phyloP scores from a whole-genome alignment of 1,140 invertebrate species.

The Gonatopus flavifemur region DNA sequence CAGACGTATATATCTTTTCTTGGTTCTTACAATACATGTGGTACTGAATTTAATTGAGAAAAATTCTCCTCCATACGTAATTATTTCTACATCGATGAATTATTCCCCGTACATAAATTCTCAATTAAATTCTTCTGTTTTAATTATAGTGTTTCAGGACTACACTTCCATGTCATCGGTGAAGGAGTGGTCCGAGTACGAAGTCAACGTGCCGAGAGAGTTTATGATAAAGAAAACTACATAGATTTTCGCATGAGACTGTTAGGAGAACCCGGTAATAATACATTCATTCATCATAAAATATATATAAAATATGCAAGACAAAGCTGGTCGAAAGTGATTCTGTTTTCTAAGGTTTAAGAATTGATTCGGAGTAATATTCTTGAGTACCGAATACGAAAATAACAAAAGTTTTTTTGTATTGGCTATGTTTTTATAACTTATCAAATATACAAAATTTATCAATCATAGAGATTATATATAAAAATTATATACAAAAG shows the following conservation, averaged over 20 bases:
- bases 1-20: too few species aligned
- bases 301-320: background rate
- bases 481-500: too few species aligned
- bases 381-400: too few species aligned
- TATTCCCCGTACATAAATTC: too few species aligned
- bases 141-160: slow-evolving; percentile 63
- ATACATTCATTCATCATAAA: slow-evolving; percentile 5
- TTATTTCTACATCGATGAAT: too few species aligned
- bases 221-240: slow-evolving; percentile 91
- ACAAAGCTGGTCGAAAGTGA: background rate
- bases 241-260: slow-evolving; percentile 93
- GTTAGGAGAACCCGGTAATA: slow-evolving; percentile 83
- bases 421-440: background rate
- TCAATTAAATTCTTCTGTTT: slow-evolving; percentile 11
- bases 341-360: too few species aligned
- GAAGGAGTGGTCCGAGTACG: slow-evolving; percentile 85
- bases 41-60: too few species aligned
- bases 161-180: slow-evolving; percentile 92
- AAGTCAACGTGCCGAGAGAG: slow-evolving; percentile 76
- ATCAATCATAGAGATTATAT: too few species aligned
- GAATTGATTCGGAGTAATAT: too few species aligned
- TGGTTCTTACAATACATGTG: too few species aligned
- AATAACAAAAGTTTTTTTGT: background rate
- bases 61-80: too few species aligned
- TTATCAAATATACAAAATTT: background rate